These are phyloP conservation scores for Pseudococcus jackbeardsleyi DNA, from an alignment of 2,888 invertebrate genomes.

Conservation along the genomic window DNA sequence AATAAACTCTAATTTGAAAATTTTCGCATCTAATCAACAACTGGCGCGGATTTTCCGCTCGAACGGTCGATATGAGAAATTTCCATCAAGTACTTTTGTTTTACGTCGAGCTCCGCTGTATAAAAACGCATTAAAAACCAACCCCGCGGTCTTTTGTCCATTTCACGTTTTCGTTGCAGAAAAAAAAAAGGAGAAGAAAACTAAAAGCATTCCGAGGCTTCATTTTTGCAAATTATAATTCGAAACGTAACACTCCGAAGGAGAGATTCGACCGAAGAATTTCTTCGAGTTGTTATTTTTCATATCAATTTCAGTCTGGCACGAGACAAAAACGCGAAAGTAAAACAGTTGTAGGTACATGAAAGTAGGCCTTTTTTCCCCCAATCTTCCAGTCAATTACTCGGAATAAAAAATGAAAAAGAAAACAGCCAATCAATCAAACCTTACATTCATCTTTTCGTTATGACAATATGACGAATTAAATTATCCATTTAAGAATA, in stretches of 20 bases:
- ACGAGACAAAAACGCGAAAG: not conserved
- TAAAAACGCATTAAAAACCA: slow-evolving; percentile 7
- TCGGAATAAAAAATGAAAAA: not conserved
- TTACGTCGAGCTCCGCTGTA: not conserved
- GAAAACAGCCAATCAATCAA: slow-evolving; percentile 41
- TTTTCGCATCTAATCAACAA: not conserved
- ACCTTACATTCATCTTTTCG: slow-evolving; percentile 33
- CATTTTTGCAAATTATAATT: not conserved
- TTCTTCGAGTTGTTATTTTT: not conserved
- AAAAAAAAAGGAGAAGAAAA: not conserved
- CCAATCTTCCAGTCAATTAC: not conserved
- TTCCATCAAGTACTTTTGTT: not conserved
- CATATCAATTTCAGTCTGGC: slow-evolving; percentile 1
- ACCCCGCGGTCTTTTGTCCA: not conserved
- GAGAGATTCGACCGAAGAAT: not conserved
- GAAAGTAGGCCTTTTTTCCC: not conserved
- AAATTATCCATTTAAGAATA: slow-evolving; percentile 34
- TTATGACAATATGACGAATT: slow-evolving; percentile 45
- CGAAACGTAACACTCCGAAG: not conserved
- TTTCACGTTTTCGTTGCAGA: not conserved
- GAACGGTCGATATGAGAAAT: slow-evolving; percentile 7
- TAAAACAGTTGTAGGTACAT: not conserved
- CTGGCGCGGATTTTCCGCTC: not conserved
- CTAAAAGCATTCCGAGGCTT: not conserved
- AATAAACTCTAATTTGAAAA: not conserved